Evolutionary conservation across 2,797 vertebrate genomes (phyloP).

Genomic region (Dryobates pubescens): DNA sequence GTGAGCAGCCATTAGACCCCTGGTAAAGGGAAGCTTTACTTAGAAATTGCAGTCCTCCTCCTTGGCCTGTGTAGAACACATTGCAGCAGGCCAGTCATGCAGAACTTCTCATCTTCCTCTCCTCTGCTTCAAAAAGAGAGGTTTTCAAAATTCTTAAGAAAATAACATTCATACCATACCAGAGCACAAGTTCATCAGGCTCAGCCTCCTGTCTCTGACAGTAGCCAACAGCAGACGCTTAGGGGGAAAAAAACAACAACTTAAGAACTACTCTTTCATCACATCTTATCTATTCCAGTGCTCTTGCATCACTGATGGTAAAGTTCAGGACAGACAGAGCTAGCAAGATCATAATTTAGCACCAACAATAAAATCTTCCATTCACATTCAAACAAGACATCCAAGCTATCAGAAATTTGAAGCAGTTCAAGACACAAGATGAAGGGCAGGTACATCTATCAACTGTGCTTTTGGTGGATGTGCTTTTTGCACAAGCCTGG

Average conservation of each 20-base stretch:
- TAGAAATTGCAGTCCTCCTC: not conserved
- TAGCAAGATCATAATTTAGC: slow-evolving; percentile 17
- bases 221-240: not conserved
- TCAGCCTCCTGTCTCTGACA: not conserved
- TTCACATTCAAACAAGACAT: slow-evolving; percentile 34
- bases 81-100: not conserved
- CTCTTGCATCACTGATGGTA: not conserved
- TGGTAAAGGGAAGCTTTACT: not conserved
- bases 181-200: not conserved
- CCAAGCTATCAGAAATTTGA: not conserved
- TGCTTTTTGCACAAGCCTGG: not conserved
- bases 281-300: slow-evolving; percentile 21
- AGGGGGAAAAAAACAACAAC: not conserved
- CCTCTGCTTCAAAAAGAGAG: not conserved
- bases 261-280: not conserved
- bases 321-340: slow-evolving; percentile 13
- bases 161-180: not conserved
- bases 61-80: accelerated
- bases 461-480: slow-evolving; percentile 13
- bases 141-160: slow-evolving; percentile 13
- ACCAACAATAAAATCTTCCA: slow-evolving; percentile 21
- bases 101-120: not conserved
- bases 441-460: slow-evolving; percentile 45
- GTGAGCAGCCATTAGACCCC: not conserved
- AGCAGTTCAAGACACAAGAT: slow-evolving; percentile 12